These are phyloP conservation scores for Lethenteron reissneri DNA, from an alignment of 2,113 vertebrate genomes.

Conservation along the genomic window DNA sequence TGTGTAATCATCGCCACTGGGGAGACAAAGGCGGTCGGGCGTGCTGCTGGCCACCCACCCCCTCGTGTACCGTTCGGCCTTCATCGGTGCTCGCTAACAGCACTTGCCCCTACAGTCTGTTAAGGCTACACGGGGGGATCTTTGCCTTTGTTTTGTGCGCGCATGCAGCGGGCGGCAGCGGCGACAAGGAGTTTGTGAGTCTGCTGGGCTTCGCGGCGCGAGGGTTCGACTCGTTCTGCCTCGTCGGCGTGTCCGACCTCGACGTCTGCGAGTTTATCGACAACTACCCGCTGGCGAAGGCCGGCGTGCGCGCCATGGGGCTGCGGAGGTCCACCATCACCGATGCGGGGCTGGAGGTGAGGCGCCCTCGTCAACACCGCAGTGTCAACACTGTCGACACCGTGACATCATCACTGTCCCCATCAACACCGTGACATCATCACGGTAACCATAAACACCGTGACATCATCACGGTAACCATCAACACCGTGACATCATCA, in stretches of 20 bases:
- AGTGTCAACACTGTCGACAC: too few relatives aligned
- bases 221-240: conserved; percentile 79
- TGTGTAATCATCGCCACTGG: background rate
- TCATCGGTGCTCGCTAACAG: background rate
- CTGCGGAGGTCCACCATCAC: conserved; percentile 96
- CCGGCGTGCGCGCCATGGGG: conserved; percentile 84
- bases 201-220: conserved; percentile 77
- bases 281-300: conserved; percentile 94
- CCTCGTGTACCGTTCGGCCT: background rate
- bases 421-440: too few relatives aligned
- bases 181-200: conserved; percentile 89
- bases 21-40: background rate
- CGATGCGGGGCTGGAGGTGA: conserved; percentile 80
- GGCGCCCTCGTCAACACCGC: conserved; percentile 6
- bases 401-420: too few relatives aligned
- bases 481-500: too few relatives aligned
- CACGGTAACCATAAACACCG: too few relatives aligned
- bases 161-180: conserved; percentile 13
- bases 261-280: conserved; percentile 99
- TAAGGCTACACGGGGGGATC: background rate
- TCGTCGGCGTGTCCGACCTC: conserved; percentile 90
- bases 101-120: background rate
- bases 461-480: too few relatives aligned
- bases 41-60: background rate
- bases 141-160: background rate